Evolutionary conservation across 2,888 invertebrate species (phyloP).

Genomic region (Pyrgus malvae): DNA sequence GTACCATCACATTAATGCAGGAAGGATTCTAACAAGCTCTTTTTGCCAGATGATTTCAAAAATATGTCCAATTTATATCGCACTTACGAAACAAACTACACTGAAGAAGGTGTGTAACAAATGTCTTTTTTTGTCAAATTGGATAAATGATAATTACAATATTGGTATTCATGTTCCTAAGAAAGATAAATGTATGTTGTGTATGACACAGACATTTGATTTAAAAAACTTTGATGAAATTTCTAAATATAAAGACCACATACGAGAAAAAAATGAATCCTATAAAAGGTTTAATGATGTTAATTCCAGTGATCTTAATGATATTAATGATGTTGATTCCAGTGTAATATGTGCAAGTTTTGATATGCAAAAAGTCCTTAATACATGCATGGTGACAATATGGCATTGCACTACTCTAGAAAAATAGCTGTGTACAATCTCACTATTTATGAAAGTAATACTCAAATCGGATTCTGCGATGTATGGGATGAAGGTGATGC

Average conservation of each 20-base stretch:
- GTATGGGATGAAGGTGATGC: constrained; percentile 18
- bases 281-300: constrained; percentile 4
- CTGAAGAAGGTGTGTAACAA: no score
- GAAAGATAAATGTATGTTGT: no score
- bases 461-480: constrained; percentile 11
- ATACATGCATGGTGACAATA: constrained; percentile 16
- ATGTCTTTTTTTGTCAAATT: no score
- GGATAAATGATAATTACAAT: no score
- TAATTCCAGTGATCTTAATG: neutral
- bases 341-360: constrained; percentile 13
- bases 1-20: no score
- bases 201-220: constrained; percentile 4
- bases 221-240: constrained; percentile 2
- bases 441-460: constrained; percentile 20
- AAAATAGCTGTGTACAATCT: constrained; percentile 17
- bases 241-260: constrained; percentile 5
- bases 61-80: no score
- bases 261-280: neutral
- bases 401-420: constrained; percentile 10
- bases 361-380: constrained; percentile 22
- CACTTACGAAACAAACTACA: no score
- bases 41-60: no score
- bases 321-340: no score
- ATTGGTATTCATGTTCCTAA: no score
- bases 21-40: no score